phyloP scores from a whole-genome alignment of 2,113 vertebrate genomes.

The Castor canadensis region DNA sequence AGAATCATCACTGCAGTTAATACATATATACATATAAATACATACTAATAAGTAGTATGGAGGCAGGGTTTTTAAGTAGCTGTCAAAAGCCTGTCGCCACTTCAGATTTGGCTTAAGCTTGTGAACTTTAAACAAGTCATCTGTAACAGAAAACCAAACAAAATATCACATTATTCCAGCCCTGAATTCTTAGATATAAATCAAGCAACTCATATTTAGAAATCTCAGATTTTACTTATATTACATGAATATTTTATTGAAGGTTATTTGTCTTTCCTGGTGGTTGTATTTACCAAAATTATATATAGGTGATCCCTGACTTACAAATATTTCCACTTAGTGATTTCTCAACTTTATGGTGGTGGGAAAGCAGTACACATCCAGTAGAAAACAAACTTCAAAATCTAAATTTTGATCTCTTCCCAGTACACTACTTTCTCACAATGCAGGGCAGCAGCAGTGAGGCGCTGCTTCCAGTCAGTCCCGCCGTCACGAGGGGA shows the following conservation, averaged over 20 bases:
- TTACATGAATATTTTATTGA: conserved; percentile 3
- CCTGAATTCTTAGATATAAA: conserved; percentile 19
- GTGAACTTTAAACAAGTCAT: conserved; percentile 92
- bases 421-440: background rate
- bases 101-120: conserved; percentile 91
- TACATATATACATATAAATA: conserved; percentile 69
- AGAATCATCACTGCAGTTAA: conserved; percentile 50
- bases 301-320: background rate
- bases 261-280: background rate
- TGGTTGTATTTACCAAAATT: conserved; percentile 16
- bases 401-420: background rate
- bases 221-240: conserved; percentile 26
- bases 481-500: background rate
- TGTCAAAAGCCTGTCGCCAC: conserved; percentile 90
- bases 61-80: conserved; percentile 92
- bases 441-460: background rate
- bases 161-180: conserved; percentile 59
- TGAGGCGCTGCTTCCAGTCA: background rate
- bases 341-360: background rate
- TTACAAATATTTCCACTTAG: background rate
- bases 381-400: background rate
- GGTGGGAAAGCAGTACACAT: background rate
- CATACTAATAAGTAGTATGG: conserved; percentile 91
- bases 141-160: conserved; percentile 84
- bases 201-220: background rate